A percentile compares a stretch with the other conserved stretches of the same genome.
Evolutionary conservation across 2,888 invertebrate species (phyloP).

Genomic region (Pachymerium ferrugineum): DNA sequence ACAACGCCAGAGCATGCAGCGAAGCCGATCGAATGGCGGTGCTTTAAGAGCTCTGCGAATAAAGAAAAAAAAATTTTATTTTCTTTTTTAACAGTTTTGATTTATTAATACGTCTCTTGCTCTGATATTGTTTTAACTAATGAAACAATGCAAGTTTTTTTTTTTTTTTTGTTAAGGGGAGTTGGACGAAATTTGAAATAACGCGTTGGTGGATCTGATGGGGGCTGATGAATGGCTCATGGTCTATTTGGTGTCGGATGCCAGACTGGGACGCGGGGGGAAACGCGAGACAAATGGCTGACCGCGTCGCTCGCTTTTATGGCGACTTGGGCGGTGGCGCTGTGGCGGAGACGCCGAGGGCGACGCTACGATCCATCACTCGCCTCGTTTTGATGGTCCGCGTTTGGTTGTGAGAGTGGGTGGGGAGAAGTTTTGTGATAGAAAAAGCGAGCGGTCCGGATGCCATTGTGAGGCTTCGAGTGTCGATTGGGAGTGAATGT

Average conservation of each 20-base stretch:
- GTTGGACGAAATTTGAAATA: not conserved
- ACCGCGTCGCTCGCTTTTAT: slow-evolving; percentile 13
- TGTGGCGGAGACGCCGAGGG: not conserved
- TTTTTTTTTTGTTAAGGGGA: not conserved
- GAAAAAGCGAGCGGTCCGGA: not conserved
- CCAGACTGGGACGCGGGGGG: not conserved
- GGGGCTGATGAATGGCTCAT: slow-evolving; percentile 13
- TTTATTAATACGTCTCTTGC: not conserved
- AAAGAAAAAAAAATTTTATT: not conserved
- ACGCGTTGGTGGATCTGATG: not conserved
- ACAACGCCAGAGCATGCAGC: not conserved
- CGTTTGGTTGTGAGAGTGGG: not conserved
- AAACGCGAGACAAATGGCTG: slow-evolving; percentile 13
- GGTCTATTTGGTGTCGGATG: slow-evolving; percentile 13
- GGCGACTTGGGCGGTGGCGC: slow-evolving; percentile 13
- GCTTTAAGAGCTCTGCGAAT: not conserved
- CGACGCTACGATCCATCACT: not conserved
- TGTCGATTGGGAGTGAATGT: not conserved
- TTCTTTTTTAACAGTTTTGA: not conserved
- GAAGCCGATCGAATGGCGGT: slow-evolving; percentile 18
- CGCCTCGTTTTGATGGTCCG: not conserved
- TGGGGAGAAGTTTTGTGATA: not conserved
- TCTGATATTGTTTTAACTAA: not conserved
- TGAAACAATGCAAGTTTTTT: too few relatives aligned
- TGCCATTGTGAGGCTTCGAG: not conserved